These are phyloP conservation scores for Sus scrofa DNA, from an alignment of 2,113 vertebrate species.

Conservation along the genomic window T2T-Sscrofa CM000818.6:1675501-1676000, in stretches of 20 bases:
- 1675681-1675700: background rate
- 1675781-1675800: background rate
- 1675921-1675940: background rate
- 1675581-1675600: slow-evolving; percentile 24
- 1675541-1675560: background rate
- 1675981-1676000: background rate
- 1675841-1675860: background rate
- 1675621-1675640: background rate
- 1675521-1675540: background rate
- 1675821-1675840: background rate
- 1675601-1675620: background rate
- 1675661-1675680: background rate
- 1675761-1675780: background rate
- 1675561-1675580: background rate
- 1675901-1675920: background rate
- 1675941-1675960: background rate
- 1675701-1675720: background rate
- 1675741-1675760: background rate
- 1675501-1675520: background rate
- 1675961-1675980: background rate
- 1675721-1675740: background rate
- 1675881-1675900: background rate
- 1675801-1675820: background rate
- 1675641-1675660: background rate
- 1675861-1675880: background rate